Conservation (phyloP, 2,888 invertebrate species). For the Galerucella pusilla region DNA sequence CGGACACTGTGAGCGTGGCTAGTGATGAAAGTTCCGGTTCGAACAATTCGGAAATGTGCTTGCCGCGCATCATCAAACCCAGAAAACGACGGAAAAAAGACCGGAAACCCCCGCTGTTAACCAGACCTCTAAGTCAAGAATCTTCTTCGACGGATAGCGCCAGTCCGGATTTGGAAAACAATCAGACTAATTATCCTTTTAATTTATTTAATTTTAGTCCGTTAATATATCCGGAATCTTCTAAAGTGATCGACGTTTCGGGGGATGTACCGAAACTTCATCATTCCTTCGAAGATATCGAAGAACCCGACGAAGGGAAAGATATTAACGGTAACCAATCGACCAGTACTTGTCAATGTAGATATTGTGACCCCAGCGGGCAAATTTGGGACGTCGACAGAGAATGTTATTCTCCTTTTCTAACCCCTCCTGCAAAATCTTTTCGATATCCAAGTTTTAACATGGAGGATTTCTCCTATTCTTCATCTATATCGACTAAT, state of each 20-base stretch:
- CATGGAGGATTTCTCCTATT: constrained; percentile 27
- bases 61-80: constrained; percentile 90
- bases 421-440: constrained; percentile 62
- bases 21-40: constrained; percentile 81
- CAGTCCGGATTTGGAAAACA: constrained; percentile 56
- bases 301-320: constrained; percentile 58
- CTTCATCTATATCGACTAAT: constrained; percentile 37
- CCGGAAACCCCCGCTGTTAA: constrained; percentile 74
- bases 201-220: constrained; percentile 36
- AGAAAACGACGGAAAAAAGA: constrained; percentile 91
- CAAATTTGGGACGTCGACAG: constrained; percentile 81
- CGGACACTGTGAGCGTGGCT: constrained; percentile 77
- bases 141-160: constrained; percentile 59
- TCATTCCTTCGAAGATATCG: constrained; percentile 64
- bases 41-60: constrained; percentile 76
- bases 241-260: constrained; percentile 38
- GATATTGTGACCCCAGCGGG: constrained; percentile 80
- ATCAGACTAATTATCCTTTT: constrained; percentile 38
- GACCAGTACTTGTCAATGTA: constrained; percentile 75
- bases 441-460: constrained; percentile 46
- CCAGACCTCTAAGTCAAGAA: constrained; percentile 56
- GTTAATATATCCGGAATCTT: constrained; percentile 37
- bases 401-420: constrained; percentile 68
- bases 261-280: constrained; percentile 60
- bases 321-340: constrained; percentile 62